A percentile compares a stretch with the other conserved stretches of the same genome.
Conservation (phyloP, 1,140 invertebrate species). For the Tetragnatha versicolor region DNA sequence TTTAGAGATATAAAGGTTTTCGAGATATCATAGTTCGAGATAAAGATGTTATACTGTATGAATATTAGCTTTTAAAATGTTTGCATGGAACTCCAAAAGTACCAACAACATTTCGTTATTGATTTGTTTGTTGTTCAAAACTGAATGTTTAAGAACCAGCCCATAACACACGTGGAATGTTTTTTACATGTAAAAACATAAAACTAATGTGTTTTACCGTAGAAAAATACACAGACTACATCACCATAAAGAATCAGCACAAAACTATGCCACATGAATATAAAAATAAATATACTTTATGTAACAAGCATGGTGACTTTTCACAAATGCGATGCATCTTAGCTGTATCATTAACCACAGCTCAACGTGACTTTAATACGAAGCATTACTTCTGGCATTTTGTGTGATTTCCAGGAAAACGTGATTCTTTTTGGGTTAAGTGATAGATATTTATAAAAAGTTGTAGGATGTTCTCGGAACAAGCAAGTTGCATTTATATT, state of each 20-base stretch:
- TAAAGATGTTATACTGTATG: too few species aligned
- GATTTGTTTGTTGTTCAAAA: too few species aligned
- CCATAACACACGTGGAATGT: too few species aligned
- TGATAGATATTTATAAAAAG: constrained; percentile 21
- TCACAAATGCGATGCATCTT: neutral
- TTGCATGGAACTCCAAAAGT: too few species aligned
- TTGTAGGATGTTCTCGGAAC: neutral
- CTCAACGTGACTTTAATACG: neutral
- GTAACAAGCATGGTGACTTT: neutral
- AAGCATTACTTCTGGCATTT: neutral
- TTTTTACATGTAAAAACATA: neutral
- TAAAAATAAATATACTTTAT: constrained; percentile 1
- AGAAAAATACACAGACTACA: neutral
- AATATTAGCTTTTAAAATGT: too few species aligned
- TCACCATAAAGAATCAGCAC: too few species aligned
- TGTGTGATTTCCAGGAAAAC: neutral
- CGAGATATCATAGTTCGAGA: too few species aligned
- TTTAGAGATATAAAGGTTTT: too few species aligned
- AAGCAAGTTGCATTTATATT: constrained; percentile 26
- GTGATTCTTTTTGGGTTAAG: neutral
- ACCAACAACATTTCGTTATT: too few species aligned
- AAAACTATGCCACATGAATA: neutral
- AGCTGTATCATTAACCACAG: neutral
- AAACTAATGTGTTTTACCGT: neutral
- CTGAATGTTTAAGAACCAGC: too few species aligned